Evolutionary conservation across 2,888 invertebrate species (phyloP).

Genomic region (Rotaria magnacalcarata): DNA sequence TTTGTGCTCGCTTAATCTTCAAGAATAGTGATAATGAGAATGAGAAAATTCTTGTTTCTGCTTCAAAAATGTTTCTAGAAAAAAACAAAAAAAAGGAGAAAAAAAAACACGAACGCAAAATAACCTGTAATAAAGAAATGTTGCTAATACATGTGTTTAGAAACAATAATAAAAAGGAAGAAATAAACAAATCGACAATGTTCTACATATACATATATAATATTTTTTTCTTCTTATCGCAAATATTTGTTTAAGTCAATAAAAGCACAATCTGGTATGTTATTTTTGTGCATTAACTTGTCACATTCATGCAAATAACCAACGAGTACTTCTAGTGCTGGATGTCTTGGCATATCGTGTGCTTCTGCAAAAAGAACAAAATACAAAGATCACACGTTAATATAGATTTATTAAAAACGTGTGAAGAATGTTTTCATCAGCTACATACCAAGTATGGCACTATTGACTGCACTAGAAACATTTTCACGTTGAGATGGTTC

Average conservation of each 20-base stretch:
- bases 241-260: slow-evolving; percentile 45
- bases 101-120: not conserved
- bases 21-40: not conserved
- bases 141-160: not conserved
- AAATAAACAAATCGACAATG: slow-evolving; percentile 13
- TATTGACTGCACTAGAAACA: slow-evolving; percentile 89
- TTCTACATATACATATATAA: not conserved
- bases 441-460: slow-evolving; percentile 83
- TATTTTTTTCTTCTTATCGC: not conserved
- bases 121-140: not conserved
- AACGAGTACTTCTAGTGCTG: slow-evolving; percentile 84
- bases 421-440: slow-evolving; percentile 35
- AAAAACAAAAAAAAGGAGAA: not conserved
- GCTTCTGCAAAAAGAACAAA: slow-evolving; percentile 53
- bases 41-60: not conserved
- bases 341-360: slow-evolving; percentile 79
- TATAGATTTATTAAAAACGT: not conserved
- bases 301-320: slow-evolving; percentile 83
- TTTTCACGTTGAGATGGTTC: slow-evolving; percentile 88
- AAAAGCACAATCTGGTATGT: slow-evolving; percentile 44
- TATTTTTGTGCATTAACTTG: slow-evolving; percentile 66
- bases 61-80: not conserved
- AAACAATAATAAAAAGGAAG: slow-evolving; percentile 12
- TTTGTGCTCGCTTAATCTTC: not conserved
- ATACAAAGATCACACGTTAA: not conserved